phyloP scores from a whole-genome alignment of 2,113 vertebrate species.

The Solea solea region DNA sequence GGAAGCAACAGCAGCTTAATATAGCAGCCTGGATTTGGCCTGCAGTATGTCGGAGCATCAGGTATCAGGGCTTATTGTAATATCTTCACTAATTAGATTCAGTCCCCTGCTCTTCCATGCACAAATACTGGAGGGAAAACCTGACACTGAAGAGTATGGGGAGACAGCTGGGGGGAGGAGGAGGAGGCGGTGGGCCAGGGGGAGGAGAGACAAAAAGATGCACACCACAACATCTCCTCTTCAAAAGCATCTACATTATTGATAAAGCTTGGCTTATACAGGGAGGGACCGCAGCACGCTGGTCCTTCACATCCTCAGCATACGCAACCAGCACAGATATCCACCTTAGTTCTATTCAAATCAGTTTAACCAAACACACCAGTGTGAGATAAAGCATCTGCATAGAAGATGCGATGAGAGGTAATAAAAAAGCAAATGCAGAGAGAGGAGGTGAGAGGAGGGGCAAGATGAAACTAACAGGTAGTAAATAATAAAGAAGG shows the following conservation, averaged over 20 bases:
- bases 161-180: constrained; percentile 43
- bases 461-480: background rate
- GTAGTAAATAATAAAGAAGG: constrained; percentile 18
- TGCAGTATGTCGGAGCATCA: constrained; percentile 75
- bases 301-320: constrained; percentile 41
- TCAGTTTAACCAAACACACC: constrained; percentile 9
- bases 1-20: constrained; percentile 59
- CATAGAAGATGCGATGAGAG: constrained; percentile 1
- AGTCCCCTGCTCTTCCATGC: constrained; percentile 74
- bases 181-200: constrained; percentile 19
- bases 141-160: constrained; percentile 70
- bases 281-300: constrained; percentile 46
- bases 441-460: background rate
- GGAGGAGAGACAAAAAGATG: constrained; percentile 55
- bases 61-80: constrained; percentile 79
- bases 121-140: constrained; percentile 72
- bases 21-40: constrained; percentile 52
- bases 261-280: constrained; percentile 68
- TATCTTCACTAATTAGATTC: constrained; percentile 80
- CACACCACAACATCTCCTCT: constrained; percentile 63
- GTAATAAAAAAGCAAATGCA: constrained; percentile 13
- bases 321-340: constrained; percentile 25
- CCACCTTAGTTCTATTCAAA: background rate
- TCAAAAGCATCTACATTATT: constrained; percentile 83
- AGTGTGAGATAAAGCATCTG: constrained; percentile 5